These are phyloP conservation scores for Crypturellus tataupa DNA, from an alignment of 2,797 vertebrate species.

Conservation along the genomic window DNA sequence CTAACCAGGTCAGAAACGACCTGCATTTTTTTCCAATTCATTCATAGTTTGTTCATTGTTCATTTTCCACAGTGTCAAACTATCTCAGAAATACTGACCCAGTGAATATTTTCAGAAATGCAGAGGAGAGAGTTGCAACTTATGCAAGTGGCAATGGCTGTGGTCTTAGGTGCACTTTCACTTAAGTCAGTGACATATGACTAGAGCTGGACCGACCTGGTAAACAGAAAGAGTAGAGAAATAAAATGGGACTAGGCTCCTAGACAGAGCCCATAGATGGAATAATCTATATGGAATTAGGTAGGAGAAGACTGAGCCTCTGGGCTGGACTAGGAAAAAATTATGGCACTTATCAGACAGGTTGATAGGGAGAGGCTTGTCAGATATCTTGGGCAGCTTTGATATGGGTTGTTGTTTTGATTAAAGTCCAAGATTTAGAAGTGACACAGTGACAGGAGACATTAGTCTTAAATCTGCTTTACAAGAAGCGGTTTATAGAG, in stretches of 20 bases:
- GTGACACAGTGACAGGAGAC: not conserved
- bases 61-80: not conserved
- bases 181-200: not conserved
- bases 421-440: not conserved
- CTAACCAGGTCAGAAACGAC: not conserved
- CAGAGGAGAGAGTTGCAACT: not conserved
- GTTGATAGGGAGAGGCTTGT: not conserved
- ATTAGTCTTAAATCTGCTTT: not conserved
- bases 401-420: not conserved
- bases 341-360: not conserved
- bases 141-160: not conserved
- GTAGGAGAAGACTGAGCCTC: not conserved
- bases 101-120: not conserved
- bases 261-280: not conserved
- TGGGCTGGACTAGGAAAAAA: not conserved
- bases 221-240: not conserved
- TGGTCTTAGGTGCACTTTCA: not conserved
- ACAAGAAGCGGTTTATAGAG: not conserved
- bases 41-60: not conserved
- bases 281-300: not conserved
- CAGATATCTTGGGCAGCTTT: not conserved
- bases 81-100: not conserved
- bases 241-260: not conserved
- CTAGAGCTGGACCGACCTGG: not conserved
- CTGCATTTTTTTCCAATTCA: not conserved